A percentile compares a stretch with the other conserved stretches of the same genome.
These are phyloP conservation scores for Drosophila subobscura DNA, from an alignment of 1,140 invertebrate species.

Conservation along the genomic window DNA sequence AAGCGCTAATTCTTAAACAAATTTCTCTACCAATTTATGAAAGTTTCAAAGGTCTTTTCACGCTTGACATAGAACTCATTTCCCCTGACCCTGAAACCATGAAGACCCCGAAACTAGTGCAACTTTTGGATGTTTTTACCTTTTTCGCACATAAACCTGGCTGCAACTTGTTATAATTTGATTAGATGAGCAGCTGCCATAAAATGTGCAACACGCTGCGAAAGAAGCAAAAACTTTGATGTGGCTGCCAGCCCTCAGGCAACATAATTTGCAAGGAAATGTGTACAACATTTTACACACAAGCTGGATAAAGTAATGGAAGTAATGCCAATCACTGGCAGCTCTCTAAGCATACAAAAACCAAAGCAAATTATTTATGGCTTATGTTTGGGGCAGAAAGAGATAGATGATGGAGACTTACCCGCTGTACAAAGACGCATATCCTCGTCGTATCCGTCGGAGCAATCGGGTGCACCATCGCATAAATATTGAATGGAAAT, in stretches of 20 bases:
- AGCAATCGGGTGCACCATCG: slow-evolving; percentile 96
- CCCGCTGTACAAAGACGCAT: slow-evolving; percentile 96
- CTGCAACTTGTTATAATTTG: slow-evolving; percentile 55
- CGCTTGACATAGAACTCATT: slow-evolving; percentile 29
- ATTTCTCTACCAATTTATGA: slow-evolving; percentile 1
- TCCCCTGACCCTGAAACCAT: slow-evolving; percentile 24
- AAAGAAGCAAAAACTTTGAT: slow-evolving; percentile 11
- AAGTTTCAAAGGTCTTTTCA: slow-evolving; percentile 16
- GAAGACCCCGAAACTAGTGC: slow-evolving; percentile 10
- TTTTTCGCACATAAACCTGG: slow-evolving; percentile 39
- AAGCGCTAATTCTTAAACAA: background rate
- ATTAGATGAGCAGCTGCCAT: slow-evolving; percentile 46
- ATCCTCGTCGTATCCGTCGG: slow-evolving; percentile 93
- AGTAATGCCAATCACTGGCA: background rate
- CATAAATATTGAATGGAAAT: slow-evolving; percentile 98
- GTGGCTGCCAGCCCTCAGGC: slow-evolving; percentile 1
- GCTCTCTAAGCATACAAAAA: background rate
- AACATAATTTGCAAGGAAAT: slow-evolving; percentile 29
- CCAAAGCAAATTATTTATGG: slow-evolving; percentile 41
- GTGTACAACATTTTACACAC: background rate
- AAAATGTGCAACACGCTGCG: slow-evolving; percentile 48
- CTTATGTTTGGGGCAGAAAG: background rate
- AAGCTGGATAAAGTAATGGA: no score
- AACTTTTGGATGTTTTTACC: slow-evolving; percentile 45
- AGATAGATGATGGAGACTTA: slow-evolving; percentile 83